Base-by-base conservation (phyloP, 1,140 invertebrate genomes). In the Drosophila rufa region DNA sequence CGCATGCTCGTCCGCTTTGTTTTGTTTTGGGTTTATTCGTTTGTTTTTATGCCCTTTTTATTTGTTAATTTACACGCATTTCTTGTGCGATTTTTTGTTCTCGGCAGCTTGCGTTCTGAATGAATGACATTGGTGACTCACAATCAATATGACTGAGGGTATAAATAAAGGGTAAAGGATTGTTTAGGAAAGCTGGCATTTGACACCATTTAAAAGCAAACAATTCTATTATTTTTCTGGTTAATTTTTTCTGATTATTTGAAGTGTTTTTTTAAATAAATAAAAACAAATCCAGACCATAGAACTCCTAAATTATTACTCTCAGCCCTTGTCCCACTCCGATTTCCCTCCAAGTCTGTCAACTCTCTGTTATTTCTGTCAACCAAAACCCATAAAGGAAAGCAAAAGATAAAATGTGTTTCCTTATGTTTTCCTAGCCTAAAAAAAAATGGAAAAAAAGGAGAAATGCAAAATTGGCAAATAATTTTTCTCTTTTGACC, bases 11-110 rank as follows among this genome's bases (percentile, higher is more conserved):
- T 36, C 14, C 5, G 66, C 46, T 50, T 70, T 50, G 70, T 38
- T 69, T 48, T 47, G 27, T 14, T 64, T 48, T 51, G 58, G 38
- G 25, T 68, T 55, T 71, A 60, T 60, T 59, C 38, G 38, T 46
- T 78, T 56, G 45, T 51, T 70, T 83, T 87, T 83, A 87, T 87
- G 75, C 47, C 60, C 36, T 74, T 83, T 87, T 87, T 87, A 87
- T 87, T 59, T 74, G 80, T 68, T 70, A 74, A 83, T 87, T 87
- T 71, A 77, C 80, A 80, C 64, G 58, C 71, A 75, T 74, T 71
- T 73, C 74, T 65, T 69, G 38, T 53, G 51, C 58, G 58, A 71
- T 76, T 75, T 87, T 77, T 66, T 38, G 17, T 58, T 55, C 36
- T 43, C 22, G 53, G 30, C 12, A 43, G 17, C 22, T 69, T 62